A percentile compares a stretch with the other conserved stretches of the same genome.
These are phyloP conservation scores for Xanthia togata DNA, from an alignment of 2,888 invertebrate genomes.

Conservation along the genomic window DNA sequence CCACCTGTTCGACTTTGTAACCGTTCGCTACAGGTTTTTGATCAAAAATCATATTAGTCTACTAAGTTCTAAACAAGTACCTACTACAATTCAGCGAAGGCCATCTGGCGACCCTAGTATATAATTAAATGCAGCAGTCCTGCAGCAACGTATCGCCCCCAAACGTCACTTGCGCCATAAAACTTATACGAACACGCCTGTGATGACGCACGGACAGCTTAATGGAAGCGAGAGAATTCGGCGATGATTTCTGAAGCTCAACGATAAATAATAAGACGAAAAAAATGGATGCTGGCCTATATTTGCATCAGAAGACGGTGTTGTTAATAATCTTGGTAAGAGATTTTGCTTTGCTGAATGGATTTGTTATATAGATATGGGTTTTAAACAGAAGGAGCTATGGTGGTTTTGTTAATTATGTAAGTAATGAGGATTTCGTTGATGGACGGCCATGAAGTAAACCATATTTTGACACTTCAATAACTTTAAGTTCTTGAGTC, in stretches of 20 bases:
- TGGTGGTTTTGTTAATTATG: background rate
- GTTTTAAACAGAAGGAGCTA: background rate
- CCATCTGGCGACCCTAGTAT: conserved; percentile 52
- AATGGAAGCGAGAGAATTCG: conserved; percentile 75
- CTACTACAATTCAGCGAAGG: background rate
- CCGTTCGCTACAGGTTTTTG: too few species aligned
- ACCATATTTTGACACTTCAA: conserved; percentile 5
- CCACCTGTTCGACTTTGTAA: background rate
- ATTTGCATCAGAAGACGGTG: conserved; percentile 16
- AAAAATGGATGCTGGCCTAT: conserved; percentile 32
- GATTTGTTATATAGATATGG: background rate
- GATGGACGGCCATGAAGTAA: background rate
- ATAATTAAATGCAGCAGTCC: conserved; percentile 65
- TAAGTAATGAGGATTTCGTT: background rate
- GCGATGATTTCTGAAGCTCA: conserved; percentile 44
- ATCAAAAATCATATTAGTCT: background rate
- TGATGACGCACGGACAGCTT: conserved; percentile 86
- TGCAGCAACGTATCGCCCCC: conserved; percentile 59
- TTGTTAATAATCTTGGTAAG: background rate
- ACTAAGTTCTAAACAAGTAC: background rate
- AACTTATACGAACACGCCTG: conserved; percentile 83
- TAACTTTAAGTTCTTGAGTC: conserved; percentile 31
- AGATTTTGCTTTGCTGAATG: conserved; percentile 1
- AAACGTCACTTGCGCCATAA: conserved; percentile 79
- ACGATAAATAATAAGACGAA: conserved; percentile 48